Percentiles rank a stretch among this genome's conserved stretches.
Evolutionary conservation across 2,888 invertebrate genomes (phyloP).

Genomic region (Orthosia incerta): DNA sequence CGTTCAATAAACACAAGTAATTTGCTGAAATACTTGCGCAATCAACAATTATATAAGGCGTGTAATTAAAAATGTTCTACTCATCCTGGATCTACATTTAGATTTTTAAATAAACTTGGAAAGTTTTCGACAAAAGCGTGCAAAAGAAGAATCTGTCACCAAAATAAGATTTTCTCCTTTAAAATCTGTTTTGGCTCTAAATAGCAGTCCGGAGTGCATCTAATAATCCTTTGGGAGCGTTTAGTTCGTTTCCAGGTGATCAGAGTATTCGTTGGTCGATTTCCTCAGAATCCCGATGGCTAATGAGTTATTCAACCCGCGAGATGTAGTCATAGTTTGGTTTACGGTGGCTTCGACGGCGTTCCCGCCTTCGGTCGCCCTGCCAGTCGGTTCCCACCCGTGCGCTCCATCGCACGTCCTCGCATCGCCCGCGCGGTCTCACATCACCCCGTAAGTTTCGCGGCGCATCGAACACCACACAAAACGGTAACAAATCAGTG

Average conservation of each 20-base stretch:
- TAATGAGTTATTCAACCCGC: constrained; percentile 65
- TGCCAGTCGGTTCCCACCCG: constrained; percentile 77
- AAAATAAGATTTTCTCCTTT: background rate
- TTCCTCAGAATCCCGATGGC: constrained; percentile 54
- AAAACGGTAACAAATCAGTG: constrained; percentile 67
- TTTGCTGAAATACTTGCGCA: constrained; percentile 14
- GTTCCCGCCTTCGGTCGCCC: constrained; percentile 53
- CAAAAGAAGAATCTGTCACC: background rate
- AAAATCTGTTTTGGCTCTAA: background rate
- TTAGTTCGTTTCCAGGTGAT: constrained; percentile 23
- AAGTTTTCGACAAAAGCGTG: background rate
- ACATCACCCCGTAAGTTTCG: constrained; percentile 83
- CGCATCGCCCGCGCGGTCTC: constrained; percentile 71
- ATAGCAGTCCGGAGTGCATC: background rate
- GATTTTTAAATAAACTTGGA: background rate
- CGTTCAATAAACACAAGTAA: background rate
- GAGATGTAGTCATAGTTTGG: constrained; percentile 62
- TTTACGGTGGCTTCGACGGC: constrained; percentile 34
- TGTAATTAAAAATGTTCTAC: background rate
- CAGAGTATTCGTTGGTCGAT: constrained; percentile 43
- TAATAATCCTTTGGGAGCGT: constrained; percentile 18
- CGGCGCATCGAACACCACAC: constrained; percentile 79
- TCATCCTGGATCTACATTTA: background rate
- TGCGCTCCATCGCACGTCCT: constrained; percentile 79
- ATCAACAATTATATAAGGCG: background rate